Base-by-base conservation (phyloP, 2,113 vertebrate genomes). In the Ploceus nigricollis region DNA sequence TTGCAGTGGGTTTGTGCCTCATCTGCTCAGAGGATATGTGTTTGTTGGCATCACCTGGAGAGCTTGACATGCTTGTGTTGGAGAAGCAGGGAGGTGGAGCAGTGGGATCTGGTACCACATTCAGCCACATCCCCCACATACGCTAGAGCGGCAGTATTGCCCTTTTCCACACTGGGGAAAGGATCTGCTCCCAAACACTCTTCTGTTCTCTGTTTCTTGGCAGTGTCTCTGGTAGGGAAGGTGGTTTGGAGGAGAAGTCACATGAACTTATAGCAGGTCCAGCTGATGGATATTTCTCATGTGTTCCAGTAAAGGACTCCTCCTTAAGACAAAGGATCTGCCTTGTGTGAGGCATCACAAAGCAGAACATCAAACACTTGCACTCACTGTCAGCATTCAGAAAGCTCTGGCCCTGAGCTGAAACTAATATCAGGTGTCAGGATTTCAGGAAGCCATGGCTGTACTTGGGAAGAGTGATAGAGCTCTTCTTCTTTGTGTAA, bases 1-100 rank as follows among this genome's bases (percentile, higher is more conserved):
- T 0, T 10, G 15, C 1, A 2, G 8, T 1, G 4, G 13, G 11
- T 60, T 76, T 77, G 30, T 60, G 44, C 45, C 50, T 42, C 19
- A 13, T 17, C n/a, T 71, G 28, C 75, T 90, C 25, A 31, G 56
- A 53, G 50, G 9, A 28, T 25, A 11, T 0, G 0, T n/a, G 11
- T 48, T 91, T 78, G n/a, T 16, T 0, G 0, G 5, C 47, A 42
- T 40, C 25, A 50, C 47, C 48, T 57, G 31, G 21, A 71, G 81
- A 65, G 13, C 18, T 70, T 45, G 27, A 33, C 10, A 3, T 37
- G 19, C 13, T 65, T 3, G 2, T 50, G 33, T 6, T 4, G 6
- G 31, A 66, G 47, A 78, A 53, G 42, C 1, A 1, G 31, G 6
- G 24, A 73, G 15, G 10, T 39, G 50, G n/a, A 85, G 23, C 13